These are phyloP conservation scores for Torymus tubicola DNA, from an alignment of 2,888 invertebrate genomes.

Conservation along the genomic window DNA sequence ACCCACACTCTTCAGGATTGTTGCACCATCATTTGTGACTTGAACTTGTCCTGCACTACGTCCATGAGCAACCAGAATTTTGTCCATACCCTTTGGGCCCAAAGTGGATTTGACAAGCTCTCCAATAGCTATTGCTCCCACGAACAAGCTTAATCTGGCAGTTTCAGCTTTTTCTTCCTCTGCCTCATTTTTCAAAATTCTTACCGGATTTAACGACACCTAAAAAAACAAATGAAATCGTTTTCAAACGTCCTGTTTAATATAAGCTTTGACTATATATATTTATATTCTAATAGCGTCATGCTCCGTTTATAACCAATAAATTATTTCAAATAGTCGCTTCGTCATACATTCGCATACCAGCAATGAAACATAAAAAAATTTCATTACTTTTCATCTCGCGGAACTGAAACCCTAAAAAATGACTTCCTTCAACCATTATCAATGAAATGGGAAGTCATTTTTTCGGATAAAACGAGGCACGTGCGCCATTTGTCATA, in stretches of 20 bases:
- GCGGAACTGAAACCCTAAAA: not conserved
- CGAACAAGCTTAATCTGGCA: conserved; percentile 97
- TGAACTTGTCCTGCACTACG: conserved; percentile 90
- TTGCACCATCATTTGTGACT: conserved; percentile 99
- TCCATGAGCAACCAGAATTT: conserved; percentile 89
- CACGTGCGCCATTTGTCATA: conserved; percentile 71
- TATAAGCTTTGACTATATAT: not conserved
- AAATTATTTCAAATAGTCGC: conserved; percentile 11
- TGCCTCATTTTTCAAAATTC: conserved; percentile 96
- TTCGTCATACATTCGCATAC: not conserved
- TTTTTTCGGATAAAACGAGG: conserved; percentile 49
- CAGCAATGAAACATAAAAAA: not conserved
- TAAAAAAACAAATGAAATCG: conserved; percentile 74
- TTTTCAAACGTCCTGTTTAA: not conserved
- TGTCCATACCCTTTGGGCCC: conserved; percentile 99
- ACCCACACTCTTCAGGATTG: conserved; percentile 96
- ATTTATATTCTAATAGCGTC: conserved; percentile 4
- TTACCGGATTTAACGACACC: conserved; percentile 94
- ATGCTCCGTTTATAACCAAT: conserved; percentile 44
- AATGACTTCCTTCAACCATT: not conserved
- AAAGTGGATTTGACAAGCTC: conserved; percentile 98
- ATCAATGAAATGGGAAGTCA: not conserved
- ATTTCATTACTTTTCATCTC: not conserved
- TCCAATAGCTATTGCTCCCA: conserved; percentile 99
- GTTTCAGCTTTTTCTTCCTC: conserved; percentile 99